These are phyloP conservation scores for Agrilus cyanescens DNA, from an alignment of 2,888 invertebrate genomes.

Conservation along the genomic window DNA sequence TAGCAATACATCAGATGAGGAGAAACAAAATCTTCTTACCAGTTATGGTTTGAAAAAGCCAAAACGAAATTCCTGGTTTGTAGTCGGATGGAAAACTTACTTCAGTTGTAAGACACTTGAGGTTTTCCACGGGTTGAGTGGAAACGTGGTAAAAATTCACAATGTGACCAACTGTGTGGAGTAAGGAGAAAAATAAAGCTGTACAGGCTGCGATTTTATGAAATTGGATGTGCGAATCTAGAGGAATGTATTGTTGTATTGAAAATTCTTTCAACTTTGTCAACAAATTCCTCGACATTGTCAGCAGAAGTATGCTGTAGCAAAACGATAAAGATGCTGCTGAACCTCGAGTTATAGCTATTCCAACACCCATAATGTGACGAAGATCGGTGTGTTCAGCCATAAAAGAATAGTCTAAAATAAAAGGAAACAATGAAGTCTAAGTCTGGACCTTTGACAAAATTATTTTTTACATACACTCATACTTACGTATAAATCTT, in stretches of 20 bases:
- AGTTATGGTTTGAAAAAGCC: constrained; percentile 91
- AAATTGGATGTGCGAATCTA: constrained; percentile 92
- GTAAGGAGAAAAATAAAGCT: constrained; percentile 80
- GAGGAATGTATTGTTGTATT: constrained; percentile 84
- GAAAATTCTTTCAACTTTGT: constrained; percentile 91
- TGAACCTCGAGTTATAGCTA: constrained; percentile 87
- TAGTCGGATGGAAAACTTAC: constrained; percentile 90
- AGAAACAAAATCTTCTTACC: constrained; percentile 40
- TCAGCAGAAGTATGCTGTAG: constrained; percentile 79
- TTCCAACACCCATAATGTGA: constrained; percentile 95
- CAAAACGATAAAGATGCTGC: constrained; percentile 92
- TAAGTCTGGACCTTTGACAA: too few species aligned
- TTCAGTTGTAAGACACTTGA: constrained; percentile 85
- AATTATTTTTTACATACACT: too few species aligned
- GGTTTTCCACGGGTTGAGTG: constrained; percentile 86
- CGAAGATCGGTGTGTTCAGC: constrained; percentile 89
- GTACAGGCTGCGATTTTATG: constrained; percentile 96
- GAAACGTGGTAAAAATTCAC: constrained; percentile 97
- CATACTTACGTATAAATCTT: constrained; percentile 73
- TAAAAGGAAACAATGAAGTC: constrained; percentile 1
- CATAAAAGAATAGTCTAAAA: constrained; percentile 85
- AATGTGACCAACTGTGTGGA: constrained; percentile 89
- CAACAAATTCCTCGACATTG: constrained; percentile 85
- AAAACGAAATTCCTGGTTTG: constrained; percentile 86
- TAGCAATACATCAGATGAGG: too few species aligned